A percentile compares a stretch with the other conserved stretches of the same genome.
Evolutionary conservation across 2,888 invertebrate genomes (phyloP).

Genomic region (Falcaria lacertinaria): DNA sequence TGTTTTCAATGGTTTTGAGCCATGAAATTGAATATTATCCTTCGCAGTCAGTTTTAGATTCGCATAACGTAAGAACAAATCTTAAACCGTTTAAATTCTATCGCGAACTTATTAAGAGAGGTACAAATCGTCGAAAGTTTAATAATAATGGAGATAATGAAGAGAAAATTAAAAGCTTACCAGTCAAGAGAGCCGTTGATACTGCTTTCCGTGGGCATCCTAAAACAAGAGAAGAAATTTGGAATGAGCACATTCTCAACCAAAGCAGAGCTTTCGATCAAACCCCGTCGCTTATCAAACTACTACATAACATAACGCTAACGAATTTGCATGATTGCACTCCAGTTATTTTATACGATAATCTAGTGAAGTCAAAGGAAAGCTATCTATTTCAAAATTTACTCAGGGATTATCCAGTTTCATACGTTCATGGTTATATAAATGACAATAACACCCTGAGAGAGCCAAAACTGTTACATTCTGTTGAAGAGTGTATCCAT

Average conservation of each 20-base stretch:
- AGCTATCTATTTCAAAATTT: constrained; percentile 79
- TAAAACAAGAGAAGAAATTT: constrained; percentile 77
- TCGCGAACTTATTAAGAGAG: background rate
- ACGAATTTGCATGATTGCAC: constrained; percentile 83
- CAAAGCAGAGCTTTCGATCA: constrained; percentile 63
- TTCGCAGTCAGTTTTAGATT: constrained; percentile 31
- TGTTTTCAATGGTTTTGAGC: constrained; percentile 14
- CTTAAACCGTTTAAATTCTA: background rate
- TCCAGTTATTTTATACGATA: constrained; percentile 84
- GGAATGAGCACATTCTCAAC: constrained; percentile 73
- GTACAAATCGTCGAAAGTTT: constrained; percentile 18
- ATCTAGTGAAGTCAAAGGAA: constrained; percentile 75
- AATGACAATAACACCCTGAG: constrained; percentile 64
- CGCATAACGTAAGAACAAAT: background rate
- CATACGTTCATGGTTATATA: constrained; percentile 82
- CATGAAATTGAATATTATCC: constrained; percentile 56
- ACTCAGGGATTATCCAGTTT: constrained; percentile 75
- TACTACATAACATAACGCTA: constrained; percentile 80
- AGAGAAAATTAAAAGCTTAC: constrained; percentile 13
- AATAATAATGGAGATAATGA: constrained; percentile 7
- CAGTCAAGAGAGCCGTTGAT: constrained; percentile 58
- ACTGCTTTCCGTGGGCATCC: constrained; percentile 79
- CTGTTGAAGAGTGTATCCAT: constrained; percentile 77
- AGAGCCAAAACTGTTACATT: constrained; percentile 62
- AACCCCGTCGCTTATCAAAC: constrained; percentile 78